Evolutionary conservation across 2,797 vertebrate genomes (phyloP).

Genomic region (Aulostomus chinensis): DNA sequence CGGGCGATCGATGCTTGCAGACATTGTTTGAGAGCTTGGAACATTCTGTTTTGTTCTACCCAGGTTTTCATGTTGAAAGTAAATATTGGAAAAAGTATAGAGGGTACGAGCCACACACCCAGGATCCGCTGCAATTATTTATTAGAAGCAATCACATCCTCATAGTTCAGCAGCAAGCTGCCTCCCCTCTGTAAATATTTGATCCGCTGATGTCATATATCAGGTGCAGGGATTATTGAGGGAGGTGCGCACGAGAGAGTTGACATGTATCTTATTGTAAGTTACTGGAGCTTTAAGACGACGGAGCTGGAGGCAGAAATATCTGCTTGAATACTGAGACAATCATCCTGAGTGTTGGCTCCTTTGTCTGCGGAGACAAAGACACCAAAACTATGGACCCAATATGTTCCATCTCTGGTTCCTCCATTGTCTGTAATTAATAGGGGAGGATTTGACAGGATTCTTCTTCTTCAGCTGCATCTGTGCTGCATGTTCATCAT

Average conservation of each 20-base stretch:
- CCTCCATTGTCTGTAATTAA: slow-evolving; percentile 55
- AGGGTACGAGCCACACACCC: too few species aligned
- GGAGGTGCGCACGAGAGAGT: not conserved
- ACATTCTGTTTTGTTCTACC: slow-evolving; percentile 45
- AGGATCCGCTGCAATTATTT: too few species aligned
- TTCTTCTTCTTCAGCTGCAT: slow-evolving; percentile 42
- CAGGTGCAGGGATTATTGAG: too few species aligned
- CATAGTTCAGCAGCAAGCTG: too few species aligned
- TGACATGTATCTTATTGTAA: not conserved
- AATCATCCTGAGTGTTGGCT: slow-evolving; percentile 13
- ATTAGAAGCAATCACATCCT: too few species aligned
- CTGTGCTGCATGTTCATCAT: slow-evolving; percentile 39
- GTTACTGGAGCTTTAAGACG: slow-evolving; percentile 13
- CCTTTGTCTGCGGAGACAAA: slow-evolving; percentile 56
- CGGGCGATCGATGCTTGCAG: slow-evolving; percentile 1
- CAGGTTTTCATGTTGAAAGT: slow-evolving; percentile 8
- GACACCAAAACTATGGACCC: slow-evolving; percentile 31
- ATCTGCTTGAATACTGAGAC: slow-evolving; percentile 23
- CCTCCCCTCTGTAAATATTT: too few species aligned
- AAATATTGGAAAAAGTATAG: slow-evolving; percentile 46
- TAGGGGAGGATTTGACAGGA: slow-evolving; percentile 50
- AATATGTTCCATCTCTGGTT: slow-evolving; percentile 37
- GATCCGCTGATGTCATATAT: too few species aligned
- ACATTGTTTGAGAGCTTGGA: slow-evolving; percentile 22
- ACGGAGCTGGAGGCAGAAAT: slow-evolving; percentile 18